A percentile compares a stretch with the other conserved stretches of the same genome.
phyloP scores from a whole-genome alignment of 2,113 vertebrate species.

The Rhynchomys soricoides region DNA sequence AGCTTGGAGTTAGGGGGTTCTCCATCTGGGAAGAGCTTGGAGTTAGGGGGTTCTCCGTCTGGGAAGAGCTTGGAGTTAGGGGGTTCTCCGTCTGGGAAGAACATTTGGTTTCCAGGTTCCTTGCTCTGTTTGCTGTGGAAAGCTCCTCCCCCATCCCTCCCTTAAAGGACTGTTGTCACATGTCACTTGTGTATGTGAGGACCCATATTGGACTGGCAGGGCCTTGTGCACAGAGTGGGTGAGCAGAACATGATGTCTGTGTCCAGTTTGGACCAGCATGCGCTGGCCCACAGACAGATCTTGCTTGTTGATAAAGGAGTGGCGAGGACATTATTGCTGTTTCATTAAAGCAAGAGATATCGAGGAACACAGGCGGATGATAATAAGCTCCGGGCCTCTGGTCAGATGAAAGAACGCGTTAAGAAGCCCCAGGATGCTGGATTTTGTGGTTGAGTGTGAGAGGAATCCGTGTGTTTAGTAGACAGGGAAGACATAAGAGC shows the following conservation, averaged over 20 bases:
- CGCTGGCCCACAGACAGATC: not conserved
- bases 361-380: not conserved
- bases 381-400: slow-evolving; percentile 39
- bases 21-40: not conserved
- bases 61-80: slow-evolving; percentile 11
- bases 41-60: slow-evolving; percentile 19
- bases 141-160: not conserved
- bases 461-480: too few relatives aligned
- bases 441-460: not conserved
- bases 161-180: not conserved
- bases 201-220: slow-evolving; percentile 15
- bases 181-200: slow-evolving; percentile 15
- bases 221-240: not conserved
- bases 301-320: slow-evolving; percentile 46
- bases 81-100: slow-evolving; percentile 16
- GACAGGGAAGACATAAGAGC: not conserved
- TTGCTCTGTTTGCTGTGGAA: not conserved
- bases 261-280: not conserved
- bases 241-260: slow-evolving; percentile 1
- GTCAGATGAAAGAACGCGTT: not conserved
- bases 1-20: slow-evolving; percentile 11
- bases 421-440: not conserved
- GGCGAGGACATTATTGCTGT: not conserved
- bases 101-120: not conserved
- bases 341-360: not conserved